These are phyloP conservation scores for Perognathus longimembris DNA, from an alignment of 2,113 vertebrate genomes.

Conservation along the genomic window DNA sequence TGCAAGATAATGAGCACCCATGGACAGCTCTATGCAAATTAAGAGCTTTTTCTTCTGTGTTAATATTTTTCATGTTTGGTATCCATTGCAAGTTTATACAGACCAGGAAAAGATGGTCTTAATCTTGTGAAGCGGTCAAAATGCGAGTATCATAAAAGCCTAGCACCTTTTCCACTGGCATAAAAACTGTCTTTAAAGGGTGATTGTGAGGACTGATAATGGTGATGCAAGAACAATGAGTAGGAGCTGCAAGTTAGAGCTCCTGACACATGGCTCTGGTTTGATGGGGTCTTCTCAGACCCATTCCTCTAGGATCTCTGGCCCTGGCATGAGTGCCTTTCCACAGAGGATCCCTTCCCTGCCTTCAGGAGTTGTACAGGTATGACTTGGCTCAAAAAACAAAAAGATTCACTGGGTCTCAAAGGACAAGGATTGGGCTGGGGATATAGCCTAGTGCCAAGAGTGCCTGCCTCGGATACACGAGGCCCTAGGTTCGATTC, in stretches of 20 bases:
- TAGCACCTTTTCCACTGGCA: not conserved
- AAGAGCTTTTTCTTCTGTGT: not conserved
- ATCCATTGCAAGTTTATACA: not conserved
- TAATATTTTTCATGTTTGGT: not conserved
- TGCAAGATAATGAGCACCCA: not conserved
- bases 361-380: not conserved
- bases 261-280: not conserved
- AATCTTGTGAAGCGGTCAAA: not conserved
- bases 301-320: not conserved
- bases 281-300: not conserved
- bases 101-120: not conserved
- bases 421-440: not conserved
- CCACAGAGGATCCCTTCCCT: not conserved
- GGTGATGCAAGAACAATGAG: not conserved
- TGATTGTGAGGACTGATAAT: not conserved
- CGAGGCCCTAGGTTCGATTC: no score
- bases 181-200: not conserved
- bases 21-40: not conserved
- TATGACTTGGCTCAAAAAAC: not conserved
- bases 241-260: not conserved
- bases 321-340: not conserved
- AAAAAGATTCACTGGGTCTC: not conserved
- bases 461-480: no score
- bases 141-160: not conserved
- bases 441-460: no score